Evolutionary conservation across 2,113 vertebrate species (phyloP), one percentile per base, ranked within the genome.

Genomic region (Thinocorus orbignyianus): DNA sequence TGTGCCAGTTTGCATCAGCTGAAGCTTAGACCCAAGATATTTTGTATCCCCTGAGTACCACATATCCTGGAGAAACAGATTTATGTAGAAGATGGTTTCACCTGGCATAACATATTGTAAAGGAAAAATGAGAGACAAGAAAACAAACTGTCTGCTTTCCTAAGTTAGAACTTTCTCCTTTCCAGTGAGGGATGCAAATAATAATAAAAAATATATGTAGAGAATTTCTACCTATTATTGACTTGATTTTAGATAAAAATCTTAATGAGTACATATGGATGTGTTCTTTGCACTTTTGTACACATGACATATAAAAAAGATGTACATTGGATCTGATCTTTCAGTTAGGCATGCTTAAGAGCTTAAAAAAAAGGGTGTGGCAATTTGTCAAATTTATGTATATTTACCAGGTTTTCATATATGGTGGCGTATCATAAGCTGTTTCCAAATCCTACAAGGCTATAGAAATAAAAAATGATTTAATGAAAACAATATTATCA

Each of bases 401-500:
- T 15, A 35, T 89, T 86, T 92, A 62, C 55, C 44, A 42, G 15
- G 2, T 81, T 92, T 96, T 94, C 62, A 71, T 42, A 54, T 54
- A 42, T 74, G 60, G 37, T 58, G 42, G 31, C 7, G 55, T 26
- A 90, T 76, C 17, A 64, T 22, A 26, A 81, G 49, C 39, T 80
- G 13, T 86, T 93, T 96, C 73, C 23, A 95, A 94, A 94, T 77
- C 58, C 76, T 66, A 46, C n/a, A 46, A 49, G 31, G 16, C 30
- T 80, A 66, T 17, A 78, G 66, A 96, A 92, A 84, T 52, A 82
- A 68, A 96, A 91, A 84, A 73, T 18, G 6, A 76, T 86, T 92
- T 92, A 6, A 82, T 57, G 51, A 73, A 84, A 82, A 91, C 83
- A 54, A 20, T 65, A 13, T 62, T 90, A 81, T 74, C 55, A 81